A percentile compares a stretch with the other conserved stretches of the same genome.
Evolutionary conservation across 2,113 vertebrate species (phyloP).

Genomic region (Herpailurus yagouaroundi): DNA sequence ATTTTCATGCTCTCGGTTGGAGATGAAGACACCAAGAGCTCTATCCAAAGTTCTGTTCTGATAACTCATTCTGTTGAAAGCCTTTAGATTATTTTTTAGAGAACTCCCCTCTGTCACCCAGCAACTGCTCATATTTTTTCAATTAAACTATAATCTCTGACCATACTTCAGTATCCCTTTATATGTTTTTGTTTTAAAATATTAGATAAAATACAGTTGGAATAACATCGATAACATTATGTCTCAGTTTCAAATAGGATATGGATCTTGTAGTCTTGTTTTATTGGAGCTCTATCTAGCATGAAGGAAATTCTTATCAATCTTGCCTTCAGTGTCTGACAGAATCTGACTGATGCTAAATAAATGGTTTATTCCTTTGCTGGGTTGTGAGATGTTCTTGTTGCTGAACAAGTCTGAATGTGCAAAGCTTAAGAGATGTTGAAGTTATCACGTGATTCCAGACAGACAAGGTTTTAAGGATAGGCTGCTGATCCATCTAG

Average conservation of each 20-base stretch:
- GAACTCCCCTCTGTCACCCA: accelerated
- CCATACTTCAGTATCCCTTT: neutral
- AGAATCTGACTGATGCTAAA: neutral
- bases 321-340: neutral
- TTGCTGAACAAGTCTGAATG: neutral
- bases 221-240: neutral
- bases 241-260: neutral
- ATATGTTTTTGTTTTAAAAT: neutral
- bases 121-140: neutral
- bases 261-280: neutral
- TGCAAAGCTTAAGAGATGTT: neutral
- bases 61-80: neutral
- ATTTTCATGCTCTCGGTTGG: neutral
- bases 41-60: neutral
- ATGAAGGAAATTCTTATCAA: neutral
- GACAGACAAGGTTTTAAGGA: neutral
- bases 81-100: neutral
- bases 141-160: neutral
- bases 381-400: neutral
- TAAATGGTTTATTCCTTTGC: neutral
- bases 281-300: neutral
- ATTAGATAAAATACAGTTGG: neutral
- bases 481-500: neutral
- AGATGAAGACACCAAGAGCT: neutral
- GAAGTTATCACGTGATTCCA: neutral